Evolutionary conservation across 2,797 vertebrate species (phyloP).

Genomic region (Poeciliopsis gracilis): DNA sequence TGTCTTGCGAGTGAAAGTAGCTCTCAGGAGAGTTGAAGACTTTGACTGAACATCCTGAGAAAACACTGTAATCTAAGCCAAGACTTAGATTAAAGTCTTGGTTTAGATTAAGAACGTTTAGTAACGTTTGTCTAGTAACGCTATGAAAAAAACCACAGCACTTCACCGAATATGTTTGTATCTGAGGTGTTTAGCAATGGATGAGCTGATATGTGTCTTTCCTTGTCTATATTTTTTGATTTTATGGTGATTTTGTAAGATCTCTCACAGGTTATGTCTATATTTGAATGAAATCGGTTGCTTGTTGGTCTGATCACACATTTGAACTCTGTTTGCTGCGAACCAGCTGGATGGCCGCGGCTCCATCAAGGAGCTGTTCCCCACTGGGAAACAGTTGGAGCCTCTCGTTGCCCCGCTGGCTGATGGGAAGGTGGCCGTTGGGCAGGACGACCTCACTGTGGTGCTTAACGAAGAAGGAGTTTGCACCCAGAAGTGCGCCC

Average conservation of each 20-base stretch:
- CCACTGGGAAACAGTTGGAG: conserved; percentile 97
- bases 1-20: not conserved
- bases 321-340: conserved; percentile 13
- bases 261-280: not conserved
- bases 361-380: conserved; percentile 96
- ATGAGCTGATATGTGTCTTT: not conserved
- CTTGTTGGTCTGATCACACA: not conserved
- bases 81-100: not conserved
- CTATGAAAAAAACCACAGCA: not conserved
- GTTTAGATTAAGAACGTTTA: too few relatives aligned
- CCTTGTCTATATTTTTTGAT: not conserved
- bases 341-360: conserved; percentile 95
- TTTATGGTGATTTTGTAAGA: not conserved
- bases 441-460: conserved; percentile 97
- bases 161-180: not conserved
- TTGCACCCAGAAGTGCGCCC: conserved; percentile 97
- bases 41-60: not conserved
- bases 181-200: not conserved
- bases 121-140: too few relatives aligned
- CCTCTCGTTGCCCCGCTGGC: conserved; percentile 94
- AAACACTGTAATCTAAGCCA: not conserved
- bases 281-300: not conserved
- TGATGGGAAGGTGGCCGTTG: conserved; percentile 96
- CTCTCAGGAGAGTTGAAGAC: not conserved
- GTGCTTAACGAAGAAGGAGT: conserved; percentile 95